These are phyloP conservation scores for Zaprionus lineosus DNA, from an alignment of 2,888 invertebrate genomes.

Conservation along the genomic window DNA sequence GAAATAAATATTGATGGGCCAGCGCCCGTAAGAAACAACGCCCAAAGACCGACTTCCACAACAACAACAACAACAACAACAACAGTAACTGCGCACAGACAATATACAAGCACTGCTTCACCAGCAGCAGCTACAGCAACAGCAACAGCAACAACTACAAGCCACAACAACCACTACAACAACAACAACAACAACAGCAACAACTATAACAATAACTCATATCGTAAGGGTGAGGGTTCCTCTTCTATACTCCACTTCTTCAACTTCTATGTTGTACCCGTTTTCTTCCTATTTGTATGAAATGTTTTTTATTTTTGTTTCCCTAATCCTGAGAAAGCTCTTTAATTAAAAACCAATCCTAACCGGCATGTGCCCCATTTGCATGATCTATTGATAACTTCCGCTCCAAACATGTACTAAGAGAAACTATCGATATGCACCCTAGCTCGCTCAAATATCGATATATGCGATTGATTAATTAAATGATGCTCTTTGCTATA, in stretches of 20 bases:
- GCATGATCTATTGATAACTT: conserved; percentile 48
- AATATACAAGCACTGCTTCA: conserved; percentile 62
- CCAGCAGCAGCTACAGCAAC: conserved; percentile 36
- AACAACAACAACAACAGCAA: conserved; percentile 52
- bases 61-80: conserved; percentile 39
- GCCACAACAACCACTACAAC: conserved; percentile 39
- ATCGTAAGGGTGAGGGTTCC: conserved; percentile 82
- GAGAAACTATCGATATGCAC: conserved; percentile 14
- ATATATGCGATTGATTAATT: conserved; percentile 1
- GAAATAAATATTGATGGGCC: conserved; percentile 83
- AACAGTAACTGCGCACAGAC: conserved; percentile 79
- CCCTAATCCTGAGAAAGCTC: conserved; percentile 27
- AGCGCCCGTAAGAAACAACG: conserved; percentile 50
- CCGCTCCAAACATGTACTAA: too few relatives aligned
- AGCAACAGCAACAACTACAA: conserved; percentile 47
- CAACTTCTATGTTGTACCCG: conserved; percentile 29
- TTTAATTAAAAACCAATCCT: conserved; percentile 23
- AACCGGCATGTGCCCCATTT: conserved; percentile 55
- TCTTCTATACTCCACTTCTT: conserved; percentile 33
- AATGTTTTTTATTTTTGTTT: conserved; percentile 30
- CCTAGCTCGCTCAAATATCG: background rate
- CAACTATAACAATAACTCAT: conserved; percentile 61
- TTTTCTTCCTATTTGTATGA: conserved; percentile 4
- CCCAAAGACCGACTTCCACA: conserved; percentile 54
- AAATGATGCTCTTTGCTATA: too few relatives aligned